phyloP scores from a whole-genome alignment of 2,797 vertebrate genomes.

The Apodemus agrarius region DNA sequence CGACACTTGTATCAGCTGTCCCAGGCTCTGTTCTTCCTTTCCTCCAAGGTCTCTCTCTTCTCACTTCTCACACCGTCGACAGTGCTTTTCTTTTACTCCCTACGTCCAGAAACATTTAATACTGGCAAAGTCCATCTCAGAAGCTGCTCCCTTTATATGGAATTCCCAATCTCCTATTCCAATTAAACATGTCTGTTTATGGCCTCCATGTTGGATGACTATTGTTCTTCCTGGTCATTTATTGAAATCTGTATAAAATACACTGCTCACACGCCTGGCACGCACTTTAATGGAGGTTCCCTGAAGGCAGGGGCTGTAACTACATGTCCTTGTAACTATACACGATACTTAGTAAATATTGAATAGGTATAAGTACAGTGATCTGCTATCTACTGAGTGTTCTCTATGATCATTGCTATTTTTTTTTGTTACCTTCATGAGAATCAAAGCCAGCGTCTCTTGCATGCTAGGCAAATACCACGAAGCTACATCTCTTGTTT shows the following conservation, averaged over 20 bases:
- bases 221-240: constrained; percentile 13
- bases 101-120: not conserved
- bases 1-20: not conserved
- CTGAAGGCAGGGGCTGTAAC: not conserved
- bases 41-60: not conserved
- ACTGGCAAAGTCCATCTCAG: not conserved
- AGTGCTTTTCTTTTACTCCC: constrained; percentile 48
- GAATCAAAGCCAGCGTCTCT: not conserved
- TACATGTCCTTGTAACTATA: not conserved
- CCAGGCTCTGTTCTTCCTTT: not conserved
- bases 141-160: not conserved
- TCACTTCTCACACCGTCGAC: not conserved
- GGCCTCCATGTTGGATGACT: not conserved
- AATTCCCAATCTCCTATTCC: not conserved
- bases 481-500: not conserved
- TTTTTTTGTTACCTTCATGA: not conserved
- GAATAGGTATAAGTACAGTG: not conserved
- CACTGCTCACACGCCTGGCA: not conserved
- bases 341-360: constrained; percentile 6
- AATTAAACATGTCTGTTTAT: not conserved
- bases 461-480: not conserved
- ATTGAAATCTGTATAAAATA: constrained; percentile 7
- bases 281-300: not conserved
- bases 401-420: not conserved
- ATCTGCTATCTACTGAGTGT: not conserved